These are phyloP conservation scores for Oscheius sp. DNA, from an alignment of 2,888 invertebrate species.

Conservation along the genomic window DNA sequence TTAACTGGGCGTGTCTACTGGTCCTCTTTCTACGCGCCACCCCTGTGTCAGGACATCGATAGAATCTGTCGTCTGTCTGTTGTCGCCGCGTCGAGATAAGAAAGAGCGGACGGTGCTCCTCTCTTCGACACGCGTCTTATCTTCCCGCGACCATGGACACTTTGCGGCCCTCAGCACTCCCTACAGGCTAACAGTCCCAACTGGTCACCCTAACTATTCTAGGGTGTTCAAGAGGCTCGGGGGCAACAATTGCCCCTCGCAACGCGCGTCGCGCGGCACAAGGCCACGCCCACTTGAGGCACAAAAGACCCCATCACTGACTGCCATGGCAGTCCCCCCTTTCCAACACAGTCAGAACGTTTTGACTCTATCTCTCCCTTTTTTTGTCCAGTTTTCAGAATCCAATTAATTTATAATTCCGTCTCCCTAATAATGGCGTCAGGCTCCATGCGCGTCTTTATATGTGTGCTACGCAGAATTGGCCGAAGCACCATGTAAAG, in stretches of 20 bases:
- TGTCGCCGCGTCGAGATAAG: conserved; percentile 10
- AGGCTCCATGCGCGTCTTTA: conserved; percentile 39
- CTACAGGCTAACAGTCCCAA: not conserved
- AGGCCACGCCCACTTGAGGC: conserved; percentile 34
- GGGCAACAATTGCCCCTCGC: conserved; percentile 16
- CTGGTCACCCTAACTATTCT: not conserved
- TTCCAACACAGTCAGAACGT: too few species aligned
- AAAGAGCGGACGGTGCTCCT: not conserved
- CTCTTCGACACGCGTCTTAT: conserved; percentile 8
- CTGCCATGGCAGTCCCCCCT: not conserved
- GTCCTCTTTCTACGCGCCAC: not conserved
- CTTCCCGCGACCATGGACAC: too few species aligned
- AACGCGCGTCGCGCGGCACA: conserved; percentile 1
- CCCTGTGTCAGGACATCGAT: conserved; percentile 12
- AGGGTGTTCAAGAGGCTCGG: not conserved
- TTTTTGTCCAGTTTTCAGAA: too few species aligned
- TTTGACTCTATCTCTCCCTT: too few species aligned
- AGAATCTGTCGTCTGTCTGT: conserved; percentile 18
- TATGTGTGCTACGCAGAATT: conserved; percentile 45
- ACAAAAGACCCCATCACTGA: conserved; percentile 17
- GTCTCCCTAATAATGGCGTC: conserved; percentile 8
- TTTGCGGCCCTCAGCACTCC: not conserved
- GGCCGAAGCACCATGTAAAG: conserved; percentile 58
- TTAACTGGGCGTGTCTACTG: not conserved
- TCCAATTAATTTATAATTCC: not conserved